Evolutionary conservation across 2,797 vertebrate genomes (phyloP).

Genomic region (Momotus momota): DNA sequence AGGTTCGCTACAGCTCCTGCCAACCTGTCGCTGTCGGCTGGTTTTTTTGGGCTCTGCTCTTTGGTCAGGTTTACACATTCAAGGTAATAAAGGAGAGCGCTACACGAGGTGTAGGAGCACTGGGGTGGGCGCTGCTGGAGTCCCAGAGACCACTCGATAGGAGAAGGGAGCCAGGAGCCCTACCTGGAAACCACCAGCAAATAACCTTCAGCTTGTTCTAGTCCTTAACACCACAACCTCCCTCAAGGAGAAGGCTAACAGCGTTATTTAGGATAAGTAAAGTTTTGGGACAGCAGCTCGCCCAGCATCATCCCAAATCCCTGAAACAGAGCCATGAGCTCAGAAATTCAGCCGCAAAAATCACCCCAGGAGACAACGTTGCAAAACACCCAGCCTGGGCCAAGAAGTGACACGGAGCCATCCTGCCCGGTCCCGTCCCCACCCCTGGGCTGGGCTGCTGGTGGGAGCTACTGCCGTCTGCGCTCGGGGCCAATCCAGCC

Average conservation of each 20-base stretch:
- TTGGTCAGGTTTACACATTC: neutral
- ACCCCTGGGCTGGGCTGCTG: neutral
- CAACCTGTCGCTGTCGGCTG: neutral
- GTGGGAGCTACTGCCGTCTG: neutral
- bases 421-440: neutral
- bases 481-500: neutral
- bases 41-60: neutral
- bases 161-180: neutral
- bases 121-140: neutral
- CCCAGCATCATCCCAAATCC: neutral
- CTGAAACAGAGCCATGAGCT: neutral
- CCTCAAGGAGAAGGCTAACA: neutral
- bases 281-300: neutral
- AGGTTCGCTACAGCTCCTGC: neutral
- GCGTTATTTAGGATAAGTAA: neutral
- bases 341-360: rapidly evolving
- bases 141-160: neutral
- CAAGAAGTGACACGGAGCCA: neutral
- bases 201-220: neutral
- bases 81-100: neutral
- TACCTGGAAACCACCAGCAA: neutral
- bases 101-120: neutral
- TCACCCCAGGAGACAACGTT: rapidly evolving
- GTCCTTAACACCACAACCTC: neutral
- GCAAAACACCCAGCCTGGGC: neutral